Evolutionary conservation across 2,797 vertebrate genomes (phyloP).

Genomic region (Hafferia zeledoni): DNA sequence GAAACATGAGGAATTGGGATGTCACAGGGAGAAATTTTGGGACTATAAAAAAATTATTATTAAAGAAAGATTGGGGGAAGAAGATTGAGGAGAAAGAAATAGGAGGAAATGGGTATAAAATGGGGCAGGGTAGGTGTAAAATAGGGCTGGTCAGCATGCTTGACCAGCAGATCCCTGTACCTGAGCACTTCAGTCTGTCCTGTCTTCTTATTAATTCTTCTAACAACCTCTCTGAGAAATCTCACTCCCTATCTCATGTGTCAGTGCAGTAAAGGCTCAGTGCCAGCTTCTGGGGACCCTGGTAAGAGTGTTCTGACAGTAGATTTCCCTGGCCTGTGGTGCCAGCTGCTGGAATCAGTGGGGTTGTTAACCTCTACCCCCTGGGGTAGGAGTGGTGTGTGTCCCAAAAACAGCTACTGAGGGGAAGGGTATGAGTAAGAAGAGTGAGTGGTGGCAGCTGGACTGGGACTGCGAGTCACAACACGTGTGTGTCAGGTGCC

Average conservation of each 20-base stretch:
- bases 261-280: background rate
- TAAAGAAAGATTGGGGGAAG: background rate
- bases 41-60: background rate
- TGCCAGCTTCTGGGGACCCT: background rate
- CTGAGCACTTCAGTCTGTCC: background rate
- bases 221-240: background rate
- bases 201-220: background rate
- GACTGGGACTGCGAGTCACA: accelerated
- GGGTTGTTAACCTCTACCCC: background rate
- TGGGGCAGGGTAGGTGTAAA: background rate
- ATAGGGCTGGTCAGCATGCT: accelerated
- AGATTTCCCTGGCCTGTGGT: accelerated
- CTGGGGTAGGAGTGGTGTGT: background rate
- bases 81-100: accelerated
- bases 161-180: background rate
- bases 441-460: accelerated
- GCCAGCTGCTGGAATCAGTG: background rate
- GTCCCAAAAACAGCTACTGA: background rate
- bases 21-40: accelerated
- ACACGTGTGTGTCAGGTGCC: accelerated
- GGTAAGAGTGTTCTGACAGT: background rate
- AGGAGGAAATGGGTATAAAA: background rate
- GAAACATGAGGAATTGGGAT: background rate
- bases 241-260: background rate
- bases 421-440: accelerated